A percentile compares a stretch with the other conserved stretches of the same genome.
phyloP scores from a whole-genome alignment of 2,888 invertebrate species.

The Ochropacha duplaris region DNA sequence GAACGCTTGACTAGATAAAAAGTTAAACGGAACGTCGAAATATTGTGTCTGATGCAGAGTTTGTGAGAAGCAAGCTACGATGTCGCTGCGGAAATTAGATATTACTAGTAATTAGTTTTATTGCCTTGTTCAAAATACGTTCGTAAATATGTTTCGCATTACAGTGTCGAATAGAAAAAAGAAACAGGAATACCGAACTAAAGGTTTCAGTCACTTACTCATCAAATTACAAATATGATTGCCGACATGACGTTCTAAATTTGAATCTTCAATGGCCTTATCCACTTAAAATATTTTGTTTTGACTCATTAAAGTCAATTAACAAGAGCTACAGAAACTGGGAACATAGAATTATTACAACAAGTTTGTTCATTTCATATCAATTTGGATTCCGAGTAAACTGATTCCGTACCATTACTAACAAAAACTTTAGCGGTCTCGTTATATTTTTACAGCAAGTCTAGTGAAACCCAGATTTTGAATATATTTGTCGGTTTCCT shows the following conservation, averaged over 20 bases:
- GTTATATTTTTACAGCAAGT: too few relatives aligned
- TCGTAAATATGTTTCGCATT: neutral
- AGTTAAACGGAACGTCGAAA: constrained; percentile 6
- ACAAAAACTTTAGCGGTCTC: too few relatives aligned
- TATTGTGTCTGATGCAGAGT: constrained; percentile 1
- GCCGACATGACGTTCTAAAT: neutral
- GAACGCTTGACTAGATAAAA: constrained; percentile 16
- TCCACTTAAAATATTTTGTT: neutral
- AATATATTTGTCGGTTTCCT: too few relatives aligned
- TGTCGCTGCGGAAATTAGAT: neutral
- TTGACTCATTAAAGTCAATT: neutral
- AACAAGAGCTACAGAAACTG: neutral
- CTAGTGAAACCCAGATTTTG: too few relatives aligned
- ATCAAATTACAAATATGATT: neutral
- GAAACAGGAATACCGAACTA: neutral
- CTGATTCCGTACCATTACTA: neutral
- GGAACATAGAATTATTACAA: neutral
- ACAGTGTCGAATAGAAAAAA: neutral
- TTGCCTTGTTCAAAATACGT: neutral
- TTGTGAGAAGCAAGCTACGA: neutral
- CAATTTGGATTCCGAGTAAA: constrained; percentile 12
- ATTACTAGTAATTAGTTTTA: neutral
- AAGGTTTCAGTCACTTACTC: neutral
- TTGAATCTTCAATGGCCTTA: neutral
- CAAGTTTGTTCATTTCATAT: constrained; percentile 13